These are phyloP conservation scores for Rutpela maculata DNA, from an alignment of 2,888 invertebrate species.

Conservation along the genomic window DNA sequence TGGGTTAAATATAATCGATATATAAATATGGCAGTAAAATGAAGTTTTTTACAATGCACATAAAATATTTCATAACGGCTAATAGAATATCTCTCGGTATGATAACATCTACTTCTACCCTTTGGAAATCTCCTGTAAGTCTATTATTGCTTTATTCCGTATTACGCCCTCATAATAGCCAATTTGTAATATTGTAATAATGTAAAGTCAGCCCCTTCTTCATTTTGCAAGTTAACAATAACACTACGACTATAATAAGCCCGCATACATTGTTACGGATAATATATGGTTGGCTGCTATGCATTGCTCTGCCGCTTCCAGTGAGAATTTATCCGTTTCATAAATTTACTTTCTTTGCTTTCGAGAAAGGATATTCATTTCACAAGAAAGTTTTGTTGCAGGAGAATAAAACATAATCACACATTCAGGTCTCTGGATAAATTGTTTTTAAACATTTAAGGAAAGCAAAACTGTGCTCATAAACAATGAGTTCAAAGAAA, in stretches of 20 bases:
- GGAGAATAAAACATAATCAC: background rate
- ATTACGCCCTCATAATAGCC: background rate
- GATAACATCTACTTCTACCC: too few species aligned
- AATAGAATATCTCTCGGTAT: too few species aligned
- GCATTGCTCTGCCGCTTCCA: slow-evolving; percentile 19
- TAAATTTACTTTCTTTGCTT: slow-evolving; percentile 12
- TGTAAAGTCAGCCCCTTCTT: background rate
- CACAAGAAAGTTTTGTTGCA: background rate
- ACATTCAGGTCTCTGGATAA: background rate
- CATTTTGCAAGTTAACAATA: background rate
- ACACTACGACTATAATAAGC: background rate
- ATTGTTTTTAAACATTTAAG: too few species aligned
- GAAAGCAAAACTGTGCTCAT: too few species aligned
- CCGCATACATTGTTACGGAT: slow-evolving; percentile 25
- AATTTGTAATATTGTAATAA: slow-evolving; percentile 3
- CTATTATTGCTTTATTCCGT: background rate
- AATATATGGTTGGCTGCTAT: slow-evolving; percentile 17
- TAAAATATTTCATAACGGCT: background rate
- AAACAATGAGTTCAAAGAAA: too few species aligned
- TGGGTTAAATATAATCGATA: too few species aligned
- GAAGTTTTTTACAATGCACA: too few species aligned
- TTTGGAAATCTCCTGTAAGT: background rate
- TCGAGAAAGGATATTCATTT: background rate
- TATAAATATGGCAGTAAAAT: too few species aligned
- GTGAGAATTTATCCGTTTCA: slow-evolving; percentile 26